Evolutionary conservation across 2,113 vertebrate species (phyloP), one percentile per base, ranked within the genome.

Genomic region (Phycodurus eques): DNA sequence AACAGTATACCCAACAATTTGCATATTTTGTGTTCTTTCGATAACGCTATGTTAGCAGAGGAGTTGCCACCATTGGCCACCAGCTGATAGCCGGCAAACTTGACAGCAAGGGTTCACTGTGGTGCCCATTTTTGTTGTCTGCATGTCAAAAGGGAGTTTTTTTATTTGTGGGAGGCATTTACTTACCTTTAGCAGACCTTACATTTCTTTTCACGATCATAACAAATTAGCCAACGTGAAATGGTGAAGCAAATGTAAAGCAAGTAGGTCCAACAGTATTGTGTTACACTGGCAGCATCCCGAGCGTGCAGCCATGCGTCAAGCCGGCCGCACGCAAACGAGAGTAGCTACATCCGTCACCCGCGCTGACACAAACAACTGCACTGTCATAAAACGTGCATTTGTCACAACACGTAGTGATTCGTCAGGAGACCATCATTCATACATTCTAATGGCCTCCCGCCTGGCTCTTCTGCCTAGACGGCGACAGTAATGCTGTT

Each of bases 391-490:
- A 85, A 85, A 88, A 85, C 74, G 78, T 68, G 70, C 76, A 87
- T 88, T 88, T 84, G 79, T 89, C 87, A 86, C 69, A 78, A 70
- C 78, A 73, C 71, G 4, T 62, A 62, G 67, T 81, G 82, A 87
- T 87, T 83, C 81, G 85, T 81, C 87, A 85, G 75, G 80, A 85
- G 85, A 74, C 79, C 80, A 87, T 90, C 85, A 88, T 87, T 90
- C 87, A 88, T 79, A 81, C 80, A 84, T 87, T 72, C 85, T 90
- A 88, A 88, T 78, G 80, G 61, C 62, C 62, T 68, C 69, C 70
- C 68, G 66, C 80, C 76, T 71, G 31, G 14, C 33, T 61, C 33
- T 74, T 84, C 80, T 85, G 83, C 72, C 85, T 82, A 72, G 78
- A 80, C 84, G 72, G 69, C 69, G 71, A 87, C 64, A 75, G 76